These are phyloP conservation scores for Hestina assimilis DNA, from an alignment of 1,140 invertebrate genomes.

Conservation along the genomic window DNA sequence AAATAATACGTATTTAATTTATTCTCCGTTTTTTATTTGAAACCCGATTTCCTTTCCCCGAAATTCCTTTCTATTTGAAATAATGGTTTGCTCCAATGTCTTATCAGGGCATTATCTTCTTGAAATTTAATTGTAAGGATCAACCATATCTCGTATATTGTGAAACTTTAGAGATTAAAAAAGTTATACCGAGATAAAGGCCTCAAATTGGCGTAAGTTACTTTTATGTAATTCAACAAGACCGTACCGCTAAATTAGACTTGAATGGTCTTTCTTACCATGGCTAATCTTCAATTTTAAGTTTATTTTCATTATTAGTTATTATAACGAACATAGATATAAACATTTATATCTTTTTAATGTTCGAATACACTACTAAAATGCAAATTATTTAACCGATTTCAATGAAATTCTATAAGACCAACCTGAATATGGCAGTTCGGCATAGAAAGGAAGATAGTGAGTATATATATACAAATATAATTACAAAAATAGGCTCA, in stretches of 20 bases:
- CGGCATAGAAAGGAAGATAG: too few species aligned
- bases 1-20: neutral
- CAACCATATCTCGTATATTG: conserved; percentile 2
- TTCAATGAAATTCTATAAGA: too few species aligned
- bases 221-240: conserved; percentile 12
- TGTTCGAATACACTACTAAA: too few species aligned
- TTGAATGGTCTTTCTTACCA: conserved; percentile 16
- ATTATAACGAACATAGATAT: too few species aligned
- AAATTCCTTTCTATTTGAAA: neutral
- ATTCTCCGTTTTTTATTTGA: neutral
- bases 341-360: too few species aligned
- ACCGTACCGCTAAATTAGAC: conserved; percentile 9
- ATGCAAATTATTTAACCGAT: too few species aligned
- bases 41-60: neutral
- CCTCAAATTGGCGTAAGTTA: conserved; percentile 8
- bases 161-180: conserved; percentile 1
- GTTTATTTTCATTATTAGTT: too few species aligned
- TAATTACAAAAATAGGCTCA: too few species aligned
- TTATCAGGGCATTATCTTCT: neutral
- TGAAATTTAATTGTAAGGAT: neutral
- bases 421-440: too few species aligned
- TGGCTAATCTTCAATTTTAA: conserved; percentile 16
- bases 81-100: neutral
- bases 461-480: too few species aligned
- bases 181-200: conserved; percentile 6